Percentiles rank a stretch among this genome's conserved stretches.
Evolutionary conservation across 1,140 invertebrate species (phyloP).

Genomic region (Camponotus floridanus): DNA sequence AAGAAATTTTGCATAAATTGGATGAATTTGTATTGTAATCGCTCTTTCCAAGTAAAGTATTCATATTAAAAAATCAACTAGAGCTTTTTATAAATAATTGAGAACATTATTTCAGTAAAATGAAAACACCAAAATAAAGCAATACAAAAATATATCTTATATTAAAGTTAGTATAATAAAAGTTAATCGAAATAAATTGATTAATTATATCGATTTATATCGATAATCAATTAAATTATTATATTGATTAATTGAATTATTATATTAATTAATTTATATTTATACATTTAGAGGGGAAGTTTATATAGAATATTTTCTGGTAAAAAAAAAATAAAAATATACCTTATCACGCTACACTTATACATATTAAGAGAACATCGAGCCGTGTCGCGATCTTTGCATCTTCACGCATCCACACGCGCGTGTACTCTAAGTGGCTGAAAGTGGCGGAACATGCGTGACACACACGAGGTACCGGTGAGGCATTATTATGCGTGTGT

Average conservation of each 20-base stretch:
- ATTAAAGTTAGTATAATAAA: neutral
- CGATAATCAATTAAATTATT: no score
- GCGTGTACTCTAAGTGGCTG: slow-evolving; percentile 23
- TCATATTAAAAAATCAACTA: neutral
- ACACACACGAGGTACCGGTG: slow-evolving; percentile 35
- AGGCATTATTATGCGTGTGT: slow-evolving; percentile 58
- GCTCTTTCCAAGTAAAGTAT: neutral
- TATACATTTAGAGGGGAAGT: neutral
- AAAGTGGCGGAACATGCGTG: slow-evolving; percentile 43
- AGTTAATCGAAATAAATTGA: neutral
- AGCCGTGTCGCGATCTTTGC: slow-evolving; percentile 28
- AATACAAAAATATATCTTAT: neutral
- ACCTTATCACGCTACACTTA: slow-evolving; percentile 15
- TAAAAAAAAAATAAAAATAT: slow-evolving; percentile 6
- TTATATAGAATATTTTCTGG: neutral
- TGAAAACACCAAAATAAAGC: neutral
- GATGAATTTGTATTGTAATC: neutral
- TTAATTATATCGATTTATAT: neutral
- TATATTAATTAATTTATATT: neutral
- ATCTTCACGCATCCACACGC: slow-evolving; percentile 53
- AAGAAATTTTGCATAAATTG: neutral
- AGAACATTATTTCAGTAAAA: neutral
- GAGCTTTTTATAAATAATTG: neutral
- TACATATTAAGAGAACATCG: slow-evolving; percentile 31
- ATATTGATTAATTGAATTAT: neutral